Percentiles rank a stretch among this genome's conserved stretches.
Evolutionary conservation across 2,113 vertebrate genomes (phyloP).

Genomic region (Vulpes vulpes): DNA sequence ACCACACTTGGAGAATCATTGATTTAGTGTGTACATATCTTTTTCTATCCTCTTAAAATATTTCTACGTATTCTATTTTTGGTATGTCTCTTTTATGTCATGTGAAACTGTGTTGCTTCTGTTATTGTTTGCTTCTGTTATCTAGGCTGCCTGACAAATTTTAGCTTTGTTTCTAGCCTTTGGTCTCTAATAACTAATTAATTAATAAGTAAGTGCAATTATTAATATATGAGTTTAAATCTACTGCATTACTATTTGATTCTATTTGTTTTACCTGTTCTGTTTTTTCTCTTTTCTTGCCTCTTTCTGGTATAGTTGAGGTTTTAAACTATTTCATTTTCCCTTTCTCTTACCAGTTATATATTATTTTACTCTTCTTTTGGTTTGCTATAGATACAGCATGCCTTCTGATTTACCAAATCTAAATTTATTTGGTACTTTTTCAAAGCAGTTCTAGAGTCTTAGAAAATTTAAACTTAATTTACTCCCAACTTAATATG

Average conservation of each 20-base stretch:
- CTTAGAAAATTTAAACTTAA: neutral
- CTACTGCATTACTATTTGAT: neutral
- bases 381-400: neutral
- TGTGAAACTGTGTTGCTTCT: slow-evolving; percentile 1
- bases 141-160: neutral
- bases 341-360: neutral
- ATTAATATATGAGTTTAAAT: neutral
- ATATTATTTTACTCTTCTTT: slow-evolving; percentile 46
- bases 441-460: neutral
- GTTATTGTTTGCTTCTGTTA: neutral
- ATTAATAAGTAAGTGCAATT: neutral
- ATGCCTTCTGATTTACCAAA: slow-evolving; percentile 10
- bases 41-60: neutral
- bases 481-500: neutral
- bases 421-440: neutral
- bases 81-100: neutral
- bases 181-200: neutral
- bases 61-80: slow-evolving; percentile 19
- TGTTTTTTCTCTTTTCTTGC: neutral
- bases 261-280: neutral
- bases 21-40: neutral
- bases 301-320: neutral
- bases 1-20: neutral
- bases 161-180: neutral
- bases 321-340: slow-evolving; percentile 37